These are phyloP conservation scores for Hypomesus transpacificus DNA, from an alignment of 2,113 vertebrate species.

Conservation along the genomic window DNA sequence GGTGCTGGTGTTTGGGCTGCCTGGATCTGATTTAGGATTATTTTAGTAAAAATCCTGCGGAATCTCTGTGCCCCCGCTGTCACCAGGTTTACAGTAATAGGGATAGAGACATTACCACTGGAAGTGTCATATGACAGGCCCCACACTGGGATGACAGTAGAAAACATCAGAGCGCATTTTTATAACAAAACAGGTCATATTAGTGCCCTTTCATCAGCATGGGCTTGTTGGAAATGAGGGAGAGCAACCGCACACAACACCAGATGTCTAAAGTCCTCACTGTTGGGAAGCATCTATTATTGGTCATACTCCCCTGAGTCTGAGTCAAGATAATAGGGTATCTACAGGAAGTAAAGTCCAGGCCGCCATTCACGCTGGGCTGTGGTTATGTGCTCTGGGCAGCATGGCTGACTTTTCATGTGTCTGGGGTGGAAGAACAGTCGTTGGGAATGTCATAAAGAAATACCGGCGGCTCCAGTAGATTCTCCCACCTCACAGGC, in stretches of 20 bases:
- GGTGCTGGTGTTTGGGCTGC: too few relatives aligned
- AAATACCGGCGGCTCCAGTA: not conserved
- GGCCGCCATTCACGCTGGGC: constrained; percentile 1
- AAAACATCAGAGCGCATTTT: constrained; percentile 7
- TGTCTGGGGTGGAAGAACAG: constrained; percentile 21
- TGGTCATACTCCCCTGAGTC: constrained; percentile 49
- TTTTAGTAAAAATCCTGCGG: too few relatives aligned
- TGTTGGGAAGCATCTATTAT: constrained; percentile 51
- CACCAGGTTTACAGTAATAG: too few relatives aligned
- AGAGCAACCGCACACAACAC: constrained; percentile 44
- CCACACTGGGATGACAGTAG: not conserved
- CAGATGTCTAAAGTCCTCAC: constrained; percentile 57
- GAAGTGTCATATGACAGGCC: not conserved
- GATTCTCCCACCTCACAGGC: too few relatives aligned
- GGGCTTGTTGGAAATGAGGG: constrained; percentile 14
- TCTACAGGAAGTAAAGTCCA: constrained; percentile 28
- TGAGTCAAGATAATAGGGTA: constrained; percentile 27
- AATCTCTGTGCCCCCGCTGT: too few relatives aligned
- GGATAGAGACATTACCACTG: too few relatives aligned
- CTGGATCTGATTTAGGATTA: too few relatives aligned
- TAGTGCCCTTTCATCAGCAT: constrained; percentile 35
- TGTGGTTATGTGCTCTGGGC: constrained; percentile 28
- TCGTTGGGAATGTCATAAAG: constrained; percentile 2
- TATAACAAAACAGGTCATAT: constrained; percentile 36
- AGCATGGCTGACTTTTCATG: constrained; percentile 20